Evolutionary conservation across 2,888 invertebrate species (phyloP), one percentile per base, ranked within the genome.

Genomic region (Stegana nigrithorax): DNA sequence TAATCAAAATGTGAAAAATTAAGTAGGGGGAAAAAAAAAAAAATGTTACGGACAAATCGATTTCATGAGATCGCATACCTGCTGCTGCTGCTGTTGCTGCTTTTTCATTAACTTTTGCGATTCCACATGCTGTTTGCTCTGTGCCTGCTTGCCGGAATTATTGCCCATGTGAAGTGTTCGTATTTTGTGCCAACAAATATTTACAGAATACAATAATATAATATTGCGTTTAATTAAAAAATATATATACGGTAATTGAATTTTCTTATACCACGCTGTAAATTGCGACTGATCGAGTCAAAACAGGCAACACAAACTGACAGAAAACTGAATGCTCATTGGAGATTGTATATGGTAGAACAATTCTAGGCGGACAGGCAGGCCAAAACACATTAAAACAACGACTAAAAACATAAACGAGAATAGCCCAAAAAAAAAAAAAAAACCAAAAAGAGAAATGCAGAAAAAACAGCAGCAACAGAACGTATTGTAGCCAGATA

Each of bases 241-340:
- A 44, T 32, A 51, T 58, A 45, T 56, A 50, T 53, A 63, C 59
- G 63, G 63, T 44, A 39, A 8, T 10, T 10, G 17, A 39, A 12
- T 32, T 32, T 32, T 10, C 6, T 39, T 17, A 1, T 1, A 39
- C 12, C 4, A 39, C 14, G 39, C 39, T 14, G 25, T 2, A 60
- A 57, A 51, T 47, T 59, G 57, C 67, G 75, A 65, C 72, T 69
- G 76, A 70, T 73, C 73, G 68, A 66, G 63, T 55, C 70, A 71
- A 72, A 70, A 69, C 65, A 65, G 70, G 71, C 70, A 72, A 75
- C 62, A n/a, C n/a, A 63, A 64, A 75, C 80, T 74, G 73, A 73
- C 64, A 64, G 56, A 36, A 26, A 47, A 53, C 58, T 58, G 60
- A 62, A 60, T 32, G 64, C 60, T 63, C 44, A 60, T 27, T 27